phyloP scores from a whole-genome alignment of 1,140 invertebrate species.

The Mya arenaria region DNA sequence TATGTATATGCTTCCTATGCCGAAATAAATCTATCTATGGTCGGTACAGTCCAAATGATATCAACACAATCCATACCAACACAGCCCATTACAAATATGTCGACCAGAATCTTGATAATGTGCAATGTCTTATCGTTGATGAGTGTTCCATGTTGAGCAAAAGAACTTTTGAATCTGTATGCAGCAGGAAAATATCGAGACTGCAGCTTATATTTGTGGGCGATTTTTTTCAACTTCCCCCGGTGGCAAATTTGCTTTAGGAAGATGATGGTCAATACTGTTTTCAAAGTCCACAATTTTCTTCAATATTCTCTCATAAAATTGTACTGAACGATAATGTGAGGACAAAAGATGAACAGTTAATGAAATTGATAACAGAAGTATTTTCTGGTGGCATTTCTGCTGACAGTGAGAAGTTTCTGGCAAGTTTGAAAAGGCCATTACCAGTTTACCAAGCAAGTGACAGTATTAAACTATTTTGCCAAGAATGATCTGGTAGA shows the following conservation, averaged over 20 bases:
- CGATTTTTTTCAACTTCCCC: constrained; percentile 33
- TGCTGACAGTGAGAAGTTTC: background rate
- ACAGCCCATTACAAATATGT: background rate
- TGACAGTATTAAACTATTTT: constrained; percentile 5
- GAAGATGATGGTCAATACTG: constrained; percentile 19
- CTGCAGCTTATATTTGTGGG: constrained; percentile 8
- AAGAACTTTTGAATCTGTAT: background rate
- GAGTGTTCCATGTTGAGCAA: constrained; percentile 11
- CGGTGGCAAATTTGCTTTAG: constrained; percentile 19
- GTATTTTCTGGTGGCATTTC: background rate
- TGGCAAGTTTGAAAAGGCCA: constrained; percentile 10
- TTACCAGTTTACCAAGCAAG: background rate
- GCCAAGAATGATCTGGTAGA: constrained; percentile 14
- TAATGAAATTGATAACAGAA: constrained; percentile 1
- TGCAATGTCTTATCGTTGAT: background rate
- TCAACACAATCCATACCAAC: background rate
- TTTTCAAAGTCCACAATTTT: constrained; percentile 2
- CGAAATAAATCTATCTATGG: too few species aligned
- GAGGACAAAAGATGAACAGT: background rate
- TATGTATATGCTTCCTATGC: too few species aligned
- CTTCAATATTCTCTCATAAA: constrained; percentile 11
- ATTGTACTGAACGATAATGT: background rate
- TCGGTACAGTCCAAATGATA: background rate
- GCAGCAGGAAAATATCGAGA: constrained; percentile 3
- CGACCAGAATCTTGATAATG: background rate